These are phyloP conservation scores for Drosophila neonasuta DNA, from an alignment of 2,888 invertebrate genomes.

Conservation along the genomic window DNA sequence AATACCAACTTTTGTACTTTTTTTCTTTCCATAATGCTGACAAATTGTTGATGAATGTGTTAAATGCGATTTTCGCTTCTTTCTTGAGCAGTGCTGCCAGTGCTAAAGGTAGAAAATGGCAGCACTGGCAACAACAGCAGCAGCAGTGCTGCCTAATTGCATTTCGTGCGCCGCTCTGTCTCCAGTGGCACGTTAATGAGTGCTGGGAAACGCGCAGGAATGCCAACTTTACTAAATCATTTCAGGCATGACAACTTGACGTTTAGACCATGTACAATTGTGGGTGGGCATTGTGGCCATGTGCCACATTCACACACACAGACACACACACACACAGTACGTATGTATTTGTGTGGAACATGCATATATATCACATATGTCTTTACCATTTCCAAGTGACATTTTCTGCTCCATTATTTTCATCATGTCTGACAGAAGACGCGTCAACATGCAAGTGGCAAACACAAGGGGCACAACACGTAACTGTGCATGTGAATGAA, in stretches of 20 bases:
- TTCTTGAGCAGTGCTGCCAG: background rate
- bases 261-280: conserved; percentile 40
- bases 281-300: conserved; percentile 16
- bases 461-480: conserved; percentile 52
- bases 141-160: conserved; percentile 47
- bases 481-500: conserved; percentile 29
- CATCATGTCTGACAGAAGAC: conserved; percentile 77
- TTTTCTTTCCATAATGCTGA: conserved; percentile 58
- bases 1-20: conserved; percentile 19
- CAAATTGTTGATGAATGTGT: conserved; percentile 75
- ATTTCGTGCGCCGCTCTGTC: conserved; percentile 44
- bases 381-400: conserved; percentile 72
- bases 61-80: conserved; percentile 46
- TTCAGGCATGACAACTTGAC: conserved; percentile 59
- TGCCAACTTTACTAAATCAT: conserved; percentile 72
- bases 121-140: background rate
- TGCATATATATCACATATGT: conserved; percentile 40
- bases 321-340: too few species aligned
- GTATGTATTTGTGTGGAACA: background rate
- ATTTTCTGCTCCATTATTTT: conserved; percentile 77
- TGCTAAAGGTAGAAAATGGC: background rate
- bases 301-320: background rate
- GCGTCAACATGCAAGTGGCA: conserved; percentile 71
- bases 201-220: conserved; percentile 61
- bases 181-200: conserved; percentile 54